Base-by-base conservation (phyloP, 1,140 invertebrate species). In the Asbolus verrucosus region DNA sequence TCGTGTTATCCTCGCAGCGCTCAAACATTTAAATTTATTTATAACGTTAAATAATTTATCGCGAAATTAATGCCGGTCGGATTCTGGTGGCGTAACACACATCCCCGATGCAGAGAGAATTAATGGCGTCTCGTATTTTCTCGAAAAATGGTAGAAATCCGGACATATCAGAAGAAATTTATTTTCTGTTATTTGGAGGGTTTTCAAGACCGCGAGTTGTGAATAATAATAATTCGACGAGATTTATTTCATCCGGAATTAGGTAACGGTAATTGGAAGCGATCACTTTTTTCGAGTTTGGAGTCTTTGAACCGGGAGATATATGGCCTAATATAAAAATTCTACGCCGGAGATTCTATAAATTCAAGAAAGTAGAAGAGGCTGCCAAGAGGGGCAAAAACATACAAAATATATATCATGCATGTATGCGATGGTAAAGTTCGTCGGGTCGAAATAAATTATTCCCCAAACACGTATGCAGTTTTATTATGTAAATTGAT, bases 231-330 rank as follows among this genome's bases (percentile, higher is more conserved):
- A 36, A 6, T 9, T 9, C 39, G 4, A 3, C 39, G 39, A 43
- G 39, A 43, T 43, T 43, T 43, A 43, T 43, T 43, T 16, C 13
- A 9, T 6, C 15, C 39, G 39, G 39, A 43, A 43, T 43, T 43
- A 43, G 39, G 15, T 14, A 6, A 16, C 15, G 11, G 46, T 54
- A 54, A 54, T 50, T 50, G 16, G 19, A 5, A n/a, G 19, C 4
- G 33, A 27, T 27, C 18, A 13, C n/a, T 36, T 36, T 36, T 36
- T 36, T 11, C 6, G 11, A n/a, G n/a, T n/a, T n/a, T n/a, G 11
- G 11, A 36, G 33, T 36, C 33, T 36, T 36, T 11, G 33, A 36
- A 5, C 33, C 11, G 5, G 33, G 18, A 16, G 14, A 43, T 43
- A 43, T 16, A 43, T 46, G 13, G 41, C 41, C 11, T 30, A n/a